phyloP scores from a whole-genome alignment of 35 echinoderm and acorn worm genomes.

The Anneissia japonica region DNA sequence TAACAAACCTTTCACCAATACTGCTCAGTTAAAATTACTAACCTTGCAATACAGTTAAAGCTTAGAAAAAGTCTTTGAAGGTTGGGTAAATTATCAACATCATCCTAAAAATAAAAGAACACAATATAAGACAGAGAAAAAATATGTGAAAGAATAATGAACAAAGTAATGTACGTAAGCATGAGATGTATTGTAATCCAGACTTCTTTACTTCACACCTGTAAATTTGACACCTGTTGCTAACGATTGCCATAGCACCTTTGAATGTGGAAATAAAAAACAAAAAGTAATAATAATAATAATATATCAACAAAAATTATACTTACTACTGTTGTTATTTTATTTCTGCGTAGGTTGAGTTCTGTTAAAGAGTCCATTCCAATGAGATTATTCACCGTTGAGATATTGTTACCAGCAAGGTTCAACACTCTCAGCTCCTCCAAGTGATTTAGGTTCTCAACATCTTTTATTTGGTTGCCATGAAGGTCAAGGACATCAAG shows the following conservation, averaged over 20 bases:
- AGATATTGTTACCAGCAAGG: slow-evolving; percentile 82
- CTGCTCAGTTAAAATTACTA: slow-evolving; percentile 10
- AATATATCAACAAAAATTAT: neutral
- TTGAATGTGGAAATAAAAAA: neutral
- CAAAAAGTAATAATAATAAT: neutral
- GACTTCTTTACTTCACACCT: neutral
- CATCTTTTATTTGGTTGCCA: slow-evolving; percentile 84
- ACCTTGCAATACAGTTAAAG: slow-evolving; percentile 88
- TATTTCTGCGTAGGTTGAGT: slow-evolving; percentile 85
- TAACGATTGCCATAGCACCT: neutral
- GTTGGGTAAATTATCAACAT: slow-evolving; percentile 79
- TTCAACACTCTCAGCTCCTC: slow-evolving; percentile 84
- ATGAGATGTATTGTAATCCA: no score
- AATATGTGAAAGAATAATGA: no score
- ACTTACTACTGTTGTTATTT: slow-evolving; percentile 82
- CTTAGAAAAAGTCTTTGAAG: slow-evolving; percentile 90
- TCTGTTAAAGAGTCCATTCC: slow-evolving; percentile 91
- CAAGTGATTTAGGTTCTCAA: slow-evolving; percentile 81
- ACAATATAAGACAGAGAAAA: no score
- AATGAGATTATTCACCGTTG: slow-evolving; percentile 49
- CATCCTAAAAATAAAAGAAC: slow-evolving; percentile 61
- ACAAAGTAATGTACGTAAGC: no score
- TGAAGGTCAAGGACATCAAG: slow-evolving; percentile 97
- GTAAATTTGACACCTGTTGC: no score
- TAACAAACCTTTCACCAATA: no score